phyloP scores from a whole-genome alignment of 2,797 vertebrate genomes.

The Smutsia gigantea region DNA sequence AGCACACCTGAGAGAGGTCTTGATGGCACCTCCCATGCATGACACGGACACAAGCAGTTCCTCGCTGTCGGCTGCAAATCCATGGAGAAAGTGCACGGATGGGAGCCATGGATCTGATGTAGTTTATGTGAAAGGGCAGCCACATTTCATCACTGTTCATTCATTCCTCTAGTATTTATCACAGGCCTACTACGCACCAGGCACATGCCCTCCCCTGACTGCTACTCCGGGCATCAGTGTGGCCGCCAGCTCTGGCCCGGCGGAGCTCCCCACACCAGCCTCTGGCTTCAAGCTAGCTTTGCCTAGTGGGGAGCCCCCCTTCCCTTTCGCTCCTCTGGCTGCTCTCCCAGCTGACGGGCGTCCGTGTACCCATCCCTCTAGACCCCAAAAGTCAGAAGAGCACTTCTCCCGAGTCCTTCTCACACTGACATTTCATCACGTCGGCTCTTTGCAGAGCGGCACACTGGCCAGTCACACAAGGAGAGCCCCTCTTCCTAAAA shows the following conservation, averaged over 20 bases:
- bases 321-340: not conserved
- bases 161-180: not conserved
- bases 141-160: not conserved
- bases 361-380: not conserved
- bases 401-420: not conserved
- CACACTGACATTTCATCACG: not conserved
- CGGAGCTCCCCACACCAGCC: not conserved
- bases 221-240: accelerated
- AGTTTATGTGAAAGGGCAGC: accelerated
- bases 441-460: not conserved
- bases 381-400: not conserved
- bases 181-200: not conserved
- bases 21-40: not conserved
- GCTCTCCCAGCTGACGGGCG: not conserved
- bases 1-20: not conserved
- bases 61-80: not conserved
- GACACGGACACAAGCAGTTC: accelerated
- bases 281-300: too few relatives aligned
- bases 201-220: not conserved
- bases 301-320: not conserved
- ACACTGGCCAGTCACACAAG: not conserved
- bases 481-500: too few relatives aligned
- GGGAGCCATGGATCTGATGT: accelerated
- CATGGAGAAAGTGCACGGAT: accelerated
- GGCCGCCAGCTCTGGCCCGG: not conserved